Evolutionary conservation across 1,140 invertebrate species (phyloP), one percentile per base, ranked within the genome.

Genomic region (Diploscapter pachys): DNA sequence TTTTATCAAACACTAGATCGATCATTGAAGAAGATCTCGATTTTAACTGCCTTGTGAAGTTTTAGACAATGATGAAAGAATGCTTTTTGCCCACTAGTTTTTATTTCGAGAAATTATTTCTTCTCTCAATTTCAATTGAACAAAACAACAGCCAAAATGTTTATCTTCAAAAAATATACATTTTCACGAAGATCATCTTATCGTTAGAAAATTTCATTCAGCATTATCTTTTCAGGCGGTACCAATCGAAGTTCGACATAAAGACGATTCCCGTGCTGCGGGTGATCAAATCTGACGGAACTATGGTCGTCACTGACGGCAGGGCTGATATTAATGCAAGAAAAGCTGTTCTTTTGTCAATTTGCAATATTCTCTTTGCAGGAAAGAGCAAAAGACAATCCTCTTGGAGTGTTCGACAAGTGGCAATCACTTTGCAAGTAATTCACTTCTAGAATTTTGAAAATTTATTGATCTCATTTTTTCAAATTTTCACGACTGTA

Each of bases 271-370:
- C 82, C 48, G 66, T 81, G 3, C 64, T 83, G 3, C 76, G 78
- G 62, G 82, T 84, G 8, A 79, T 84, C 68, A 85, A 85, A 54
- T 71, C 82, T 9, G 83, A 85, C 66, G 82, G 82, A 48, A 82
- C 77, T 50, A 80, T 84, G 31, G 78, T 84, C 4, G 81, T 84
- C 62, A 11, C 79, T 4, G 83, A 84, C 72, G 82, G 81, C 55
- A 79, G 83, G 13, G 81, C 82, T 3, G 82, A 84, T 72, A 79
- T 83, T 51, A 74, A 66, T 31, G 31, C 31, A 31, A 31, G 31
- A 31, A 31, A 31, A 31, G 31, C 31, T 31, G 31, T 31, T 31
- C 78, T 82, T 8, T 13, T 9, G 5, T 64, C 31, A 64, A 59
- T 1, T 59, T 59, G 13, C 13, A 31, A 31, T 31, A 31, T 31